Evolutionary conservation across 2,888 invertebrate genomes (phyloP), one percentile per base, ranked within the genome.

Genomic region (Pantelozetes paolii): DNA sequence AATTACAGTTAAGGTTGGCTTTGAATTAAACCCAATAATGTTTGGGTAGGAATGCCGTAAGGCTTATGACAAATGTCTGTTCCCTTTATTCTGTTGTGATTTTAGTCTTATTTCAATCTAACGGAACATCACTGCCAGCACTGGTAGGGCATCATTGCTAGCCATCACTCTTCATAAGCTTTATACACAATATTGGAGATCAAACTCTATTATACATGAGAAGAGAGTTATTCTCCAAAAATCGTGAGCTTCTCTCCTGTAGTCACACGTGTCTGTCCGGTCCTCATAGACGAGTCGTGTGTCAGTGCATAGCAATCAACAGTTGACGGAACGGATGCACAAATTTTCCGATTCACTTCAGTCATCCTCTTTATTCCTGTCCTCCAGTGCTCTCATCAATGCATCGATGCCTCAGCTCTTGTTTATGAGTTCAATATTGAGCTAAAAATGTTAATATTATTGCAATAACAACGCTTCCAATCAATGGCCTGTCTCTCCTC

Each of bases 391-490:
- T 23, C 23, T 13, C 28, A 57, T 57, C 28, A 57, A 1, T 28
- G 9, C 11, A 9, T 57, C 23, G 13, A 30, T 57, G 28, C n/a
- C 64, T 36, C 59, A 30, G 23, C 30, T 5, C 28, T 64, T 64
- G 64, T 64, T 64, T 64, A 36, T 64, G 18, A 64, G 64, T 30
- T 64, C 36, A 64, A 64, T 64, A 64, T 64, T 64, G 32, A 20
- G n/a, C 32, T 20, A 64, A 36, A 64, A 36, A 32, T 64, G 64
- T 64, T 64, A 64, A 64, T 64, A 64, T 64, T 64, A 64, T 64
- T 64, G 64, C 36, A 64, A 64, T 64, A 64, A 64, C 36, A 64
- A 64, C 64, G 64, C 64, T 64, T 64, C 28, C 64, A 64, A 64
- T 64, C 64, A 64, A 64, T 64, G 64, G n/a, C 5, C 36, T 36